These are phyloP conservation scores for Augochlora pura DNA, from an alignment of 1,140 invertebrate species.

Conservation along the genomic window DNA sequence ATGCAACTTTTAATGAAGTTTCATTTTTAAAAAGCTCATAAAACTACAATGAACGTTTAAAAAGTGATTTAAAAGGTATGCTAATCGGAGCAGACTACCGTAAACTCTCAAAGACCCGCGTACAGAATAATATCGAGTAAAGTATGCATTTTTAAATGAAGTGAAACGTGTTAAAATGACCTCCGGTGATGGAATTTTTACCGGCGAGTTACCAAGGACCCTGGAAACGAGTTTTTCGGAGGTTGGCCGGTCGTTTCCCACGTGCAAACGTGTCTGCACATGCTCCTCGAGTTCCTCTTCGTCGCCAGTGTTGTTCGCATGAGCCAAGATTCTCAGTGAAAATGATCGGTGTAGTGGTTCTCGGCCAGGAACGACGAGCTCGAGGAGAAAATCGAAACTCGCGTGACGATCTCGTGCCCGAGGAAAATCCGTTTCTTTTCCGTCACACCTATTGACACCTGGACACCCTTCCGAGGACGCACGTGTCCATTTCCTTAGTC, in stretches of 20 bases:
- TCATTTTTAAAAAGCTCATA: too few species aligned
- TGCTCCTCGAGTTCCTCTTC: slow-evolving; percentile 7
- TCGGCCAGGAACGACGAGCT: slow-evolving; percentile 30
- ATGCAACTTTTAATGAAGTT: too few species aligned
- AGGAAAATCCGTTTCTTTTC: slow-evolving; percentile 43
- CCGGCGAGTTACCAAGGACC: background rate
- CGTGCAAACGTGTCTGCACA: background rate
- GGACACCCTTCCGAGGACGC: background rate
- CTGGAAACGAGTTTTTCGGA: background rate
- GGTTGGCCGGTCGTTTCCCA: slow-evolving; percentile 1
- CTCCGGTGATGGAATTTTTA: background rate
- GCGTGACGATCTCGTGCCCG: background rate
- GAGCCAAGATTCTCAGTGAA: slow-evolving; percentile 33
- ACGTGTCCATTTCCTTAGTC: background rate
- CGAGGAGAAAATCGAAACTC: slow-evolving; percentile 66
- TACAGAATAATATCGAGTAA: too few species aligned
- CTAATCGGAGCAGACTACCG: too few species aligned
- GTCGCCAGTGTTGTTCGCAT: background rate
- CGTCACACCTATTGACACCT: background rate
- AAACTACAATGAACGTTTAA: too few species aligned
- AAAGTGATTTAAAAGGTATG: too few species aligned
- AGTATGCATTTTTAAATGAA: too few species aligned
- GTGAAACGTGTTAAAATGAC: too few species aligned
- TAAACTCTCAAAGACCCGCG: too few species aligned
- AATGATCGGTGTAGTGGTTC: slow-evolving; percentile 43